Evolutionary conservation across 23 tunicate genomes (phyloP).

Genomic region (Styela clava): DNA sequence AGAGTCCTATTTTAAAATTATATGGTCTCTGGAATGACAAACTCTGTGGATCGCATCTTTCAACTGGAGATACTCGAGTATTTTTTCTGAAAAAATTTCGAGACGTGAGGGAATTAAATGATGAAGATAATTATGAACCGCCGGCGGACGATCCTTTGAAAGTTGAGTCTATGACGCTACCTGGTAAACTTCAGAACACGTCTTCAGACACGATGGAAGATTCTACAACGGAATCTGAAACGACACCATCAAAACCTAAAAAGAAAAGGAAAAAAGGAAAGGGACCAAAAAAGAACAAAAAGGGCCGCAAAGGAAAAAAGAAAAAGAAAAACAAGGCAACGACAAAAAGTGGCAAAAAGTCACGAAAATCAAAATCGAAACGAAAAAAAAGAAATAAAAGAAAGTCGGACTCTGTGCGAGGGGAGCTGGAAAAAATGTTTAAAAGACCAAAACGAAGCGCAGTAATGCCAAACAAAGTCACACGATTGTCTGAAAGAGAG

Average conservation of each 20-base stretch:
- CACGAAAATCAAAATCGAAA: background rate
- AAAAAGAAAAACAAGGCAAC: background rate
- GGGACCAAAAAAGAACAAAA: slow-evolving; percentile 17
- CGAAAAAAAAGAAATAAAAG: background rate
- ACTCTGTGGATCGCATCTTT: slow-evolving; percentile 55
- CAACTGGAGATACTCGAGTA: slow-evolving; percentile 69
- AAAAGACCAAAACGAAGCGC: background rate
- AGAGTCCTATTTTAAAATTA: slow-evolving; percentile 37
- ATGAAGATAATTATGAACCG: background rate
- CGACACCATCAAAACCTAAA: background rate
- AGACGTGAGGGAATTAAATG: slow-evolving; percentile 25
- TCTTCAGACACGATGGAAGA: background rate
- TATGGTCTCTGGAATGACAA: slow-evolving; percentile 63
- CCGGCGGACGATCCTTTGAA: background rate
- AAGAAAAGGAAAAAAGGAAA: background rate
- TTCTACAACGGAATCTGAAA: background rate
- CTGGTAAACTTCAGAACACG: background rate
- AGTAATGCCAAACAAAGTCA: background rate
- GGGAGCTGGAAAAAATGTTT: background rate
- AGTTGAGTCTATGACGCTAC: background rate
- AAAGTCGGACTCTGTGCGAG: slow-evolving; percentile 9
- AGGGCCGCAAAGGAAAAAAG: background rate
- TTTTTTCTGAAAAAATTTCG: slow-evolving; percentile 65
- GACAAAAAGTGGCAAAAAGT: background rate
- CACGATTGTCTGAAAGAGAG: background rate